Percentiles rank a stretch among this genome's conserved stretches.
These are phyloP conservation scores for Selene dorsalis DNA, from an alignment of 2,797 vertebrate species.

Conservation along the genomic window DNA sequence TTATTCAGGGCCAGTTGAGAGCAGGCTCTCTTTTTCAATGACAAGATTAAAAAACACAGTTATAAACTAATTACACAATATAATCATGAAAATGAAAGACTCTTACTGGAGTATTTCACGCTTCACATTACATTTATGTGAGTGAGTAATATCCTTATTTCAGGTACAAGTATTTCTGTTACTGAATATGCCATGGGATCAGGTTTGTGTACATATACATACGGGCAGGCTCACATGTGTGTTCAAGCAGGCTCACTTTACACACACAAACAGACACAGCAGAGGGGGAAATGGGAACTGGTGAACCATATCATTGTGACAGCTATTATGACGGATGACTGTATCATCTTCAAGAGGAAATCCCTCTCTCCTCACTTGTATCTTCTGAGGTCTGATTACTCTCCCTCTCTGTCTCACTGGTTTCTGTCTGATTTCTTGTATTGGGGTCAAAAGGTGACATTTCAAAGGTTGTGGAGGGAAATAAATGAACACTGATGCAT, in stretches of 20 bases:
- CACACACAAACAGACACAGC: conserved; percentile 55
- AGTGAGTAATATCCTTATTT: neutral
- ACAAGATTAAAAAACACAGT: no score
- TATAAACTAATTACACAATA: no score
- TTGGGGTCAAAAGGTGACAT: conserved; percentile 63
- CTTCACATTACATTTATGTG: neutral
- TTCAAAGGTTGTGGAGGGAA: conserved; percentile 51
- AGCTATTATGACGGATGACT: conserved; percentile 79
- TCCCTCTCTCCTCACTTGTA: conserved; percentile 51
- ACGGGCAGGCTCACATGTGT: conserved; percentile 33
- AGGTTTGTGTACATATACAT: conserved; percentile 28
- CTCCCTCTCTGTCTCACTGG: conserved; percentile 28
- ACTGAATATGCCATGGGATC: conserved; percentile 2
- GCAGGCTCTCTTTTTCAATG: no score
- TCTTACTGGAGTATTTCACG: neutral
- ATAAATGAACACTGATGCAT: conserved; percentile 28
- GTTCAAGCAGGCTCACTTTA: conserved; percentile 64
- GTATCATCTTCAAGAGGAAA: conserved; percentile 74
- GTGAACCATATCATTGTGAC: conserved; percentile 78
- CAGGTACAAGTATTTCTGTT: conserved; percentile 5
- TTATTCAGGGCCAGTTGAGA: no score
- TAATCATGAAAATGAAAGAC: no score
- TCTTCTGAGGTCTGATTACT: conserved; percentile 63
- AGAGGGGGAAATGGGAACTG: conserved; percentile 71
- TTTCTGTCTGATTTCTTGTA: conserved; percentile 48